A percentile compares a stretch with the other conserved stretches of the same genome.
phyloP scores from a whole-genome alignment of 2,888 invertebrate genomes.

The Mythimna albipuncta region DNA sequence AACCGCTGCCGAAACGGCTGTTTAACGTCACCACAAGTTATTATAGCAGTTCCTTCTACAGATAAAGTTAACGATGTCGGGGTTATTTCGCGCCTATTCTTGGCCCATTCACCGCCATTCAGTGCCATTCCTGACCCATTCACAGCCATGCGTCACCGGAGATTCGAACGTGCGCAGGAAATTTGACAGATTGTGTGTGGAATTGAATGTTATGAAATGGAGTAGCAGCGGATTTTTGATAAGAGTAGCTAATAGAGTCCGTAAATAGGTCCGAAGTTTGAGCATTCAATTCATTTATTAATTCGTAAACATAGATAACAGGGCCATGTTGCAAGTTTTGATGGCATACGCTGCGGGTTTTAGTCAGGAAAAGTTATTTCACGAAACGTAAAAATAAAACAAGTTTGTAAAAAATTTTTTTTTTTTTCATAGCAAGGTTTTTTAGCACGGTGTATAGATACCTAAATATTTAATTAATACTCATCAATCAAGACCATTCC shows the following conservation, averaged over 20 bases:
- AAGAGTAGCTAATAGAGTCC: neutral
- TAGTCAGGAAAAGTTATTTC: no score
- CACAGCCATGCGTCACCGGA: conserved; percentile 35
- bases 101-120: conserved; percentile 18
- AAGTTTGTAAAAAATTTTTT: no score
- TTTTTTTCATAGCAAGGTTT: no score
- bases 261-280: no score
- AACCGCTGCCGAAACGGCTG: conserved; percentile 48
- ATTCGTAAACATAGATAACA: no score
- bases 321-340: no score
- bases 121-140: conserved; percentile 19
- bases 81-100: conserved; percentile 38
- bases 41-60: conserved; percentile 40
- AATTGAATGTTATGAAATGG: conserved; percentile 3
- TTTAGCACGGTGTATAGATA: no score
- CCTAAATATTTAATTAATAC: no score
- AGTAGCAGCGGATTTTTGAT: neutral
- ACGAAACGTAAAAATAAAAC: no score
- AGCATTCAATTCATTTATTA: no score
- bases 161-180: conserved; percentile 43
- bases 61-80: conserved; percentile 53
- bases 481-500: no score
- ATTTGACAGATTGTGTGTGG: conserved; percentile 24
- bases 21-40: conserved; percentile 48
- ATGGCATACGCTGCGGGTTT: no score